Conservation (phyloP, 2,888 invertebrate genomes). For the Nemotelus nigrinus region DNA sequence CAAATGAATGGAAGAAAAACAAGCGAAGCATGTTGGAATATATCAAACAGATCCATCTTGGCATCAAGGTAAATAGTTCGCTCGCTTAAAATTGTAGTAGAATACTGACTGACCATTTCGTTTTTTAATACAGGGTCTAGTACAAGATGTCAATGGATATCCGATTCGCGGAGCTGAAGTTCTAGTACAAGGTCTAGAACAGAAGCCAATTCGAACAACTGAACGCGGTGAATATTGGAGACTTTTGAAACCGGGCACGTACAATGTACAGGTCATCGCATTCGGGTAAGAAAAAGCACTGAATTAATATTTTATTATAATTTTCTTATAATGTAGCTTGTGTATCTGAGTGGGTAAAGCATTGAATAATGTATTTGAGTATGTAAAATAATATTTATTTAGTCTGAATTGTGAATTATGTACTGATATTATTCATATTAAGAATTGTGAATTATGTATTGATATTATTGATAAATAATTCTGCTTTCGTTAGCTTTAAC, state of each 20-base stretch:
- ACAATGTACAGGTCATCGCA: constrained; percentile 77
- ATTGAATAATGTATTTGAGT: not conserved
- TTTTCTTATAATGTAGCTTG: not conserved
- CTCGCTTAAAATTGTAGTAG: not conserved
- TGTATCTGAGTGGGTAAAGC: not conserved
- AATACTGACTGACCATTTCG: constrained; percentile 1
- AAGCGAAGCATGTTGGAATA: constrained; percentile 85
- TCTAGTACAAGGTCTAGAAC: constrained; percentile 76
- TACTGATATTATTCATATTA: too few species aligned
- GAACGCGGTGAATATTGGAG: constrained; percentile 94
- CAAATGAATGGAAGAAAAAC: constrained; percentile 85
- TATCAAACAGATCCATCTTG: constrained; percentile 83
- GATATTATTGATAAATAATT: too few species aligned
- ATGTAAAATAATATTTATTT: too few species aligned
- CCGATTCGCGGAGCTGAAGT: constrained; percentile 75
- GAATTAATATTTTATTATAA: constrained; percentile 18
- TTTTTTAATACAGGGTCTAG: constrained; percentile 56
- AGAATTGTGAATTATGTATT: too few species aligned
- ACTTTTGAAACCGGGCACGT: constrained; percentile 86
- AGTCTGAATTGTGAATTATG: too few species aligned
- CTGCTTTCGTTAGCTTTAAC: too few species aligned
- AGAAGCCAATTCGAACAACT: constrained; percentile 83
- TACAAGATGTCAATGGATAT: constrained; percentile 63
- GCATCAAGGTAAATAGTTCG: constrained; percentile 67
- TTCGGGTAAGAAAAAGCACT: constrained; percentile 70